phyloP scores from a whole-genome alignment of 1,140 invertebrate genomes.

The Lethrus apterus region DNA sequence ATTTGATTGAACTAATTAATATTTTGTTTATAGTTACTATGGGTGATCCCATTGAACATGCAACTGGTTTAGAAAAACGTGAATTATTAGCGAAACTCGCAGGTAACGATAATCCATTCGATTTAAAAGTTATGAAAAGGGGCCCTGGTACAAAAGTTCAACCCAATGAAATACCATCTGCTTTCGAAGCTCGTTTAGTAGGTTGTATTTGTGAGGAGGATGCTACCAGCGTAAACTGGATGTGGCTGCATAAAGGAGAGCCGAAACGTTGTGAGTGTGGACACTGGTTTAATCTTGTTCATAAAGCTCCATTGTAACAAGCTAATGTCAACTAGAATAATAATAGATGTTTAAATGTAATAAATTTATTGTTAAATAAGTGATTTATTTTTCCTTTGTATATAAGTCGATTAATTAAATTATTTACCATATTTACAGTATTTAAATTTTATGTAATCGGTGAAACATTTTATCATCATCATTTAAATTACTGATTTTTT shows the following conservation, averaged over 20 bases:
- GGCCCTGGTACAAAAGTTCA: conserved; percentile 73
- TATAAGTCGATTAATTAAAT: no score
- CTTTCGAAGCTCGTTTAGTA: conserved; percentile 80
- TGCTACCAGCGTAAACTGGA: conserved; percentile 76
- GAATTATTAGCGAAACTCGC: conserved; percentile 75
- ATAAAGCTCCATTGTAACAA: conserved; percentile 54
- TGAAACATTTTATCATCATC: no score
- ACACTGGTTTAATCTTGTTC: conserved; percentile 87
- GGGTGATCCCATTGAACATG: conserved; percentile 83
- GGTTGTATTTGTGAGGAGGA: conserved; percentile 97
- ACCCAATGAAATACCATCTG: conserved; percentile 85
- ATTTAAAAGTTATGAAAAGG: conserved; percentile 67
- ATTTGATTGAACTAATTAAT: no score
- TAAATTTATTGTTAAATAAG: conserved; percentile 3
- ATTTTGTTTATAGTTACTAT: conserved; percentile 48
- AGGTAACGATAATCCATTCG: conserved; percentile 88
- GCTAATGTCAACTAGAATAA: conserved; percentile 10
- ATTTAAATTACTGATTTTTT: no score
- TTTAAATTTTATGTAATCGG: no score
- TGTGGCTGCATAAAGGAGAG: conserved; percentile 81
- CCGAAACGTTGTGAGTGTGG: conserved; percentile 88
- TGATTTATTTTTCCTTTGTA: background rate
- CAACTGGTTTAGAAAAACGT: conserved; percentile 85
- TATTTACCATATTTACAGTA: no score
- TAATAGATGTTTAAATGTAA: conserved; percentile 12